These are phyloP conservation scores for Pinna nobilis DNA, from an alignment of 1,140 invertebrate genomes.

Conservation along the genomic window DNA sequence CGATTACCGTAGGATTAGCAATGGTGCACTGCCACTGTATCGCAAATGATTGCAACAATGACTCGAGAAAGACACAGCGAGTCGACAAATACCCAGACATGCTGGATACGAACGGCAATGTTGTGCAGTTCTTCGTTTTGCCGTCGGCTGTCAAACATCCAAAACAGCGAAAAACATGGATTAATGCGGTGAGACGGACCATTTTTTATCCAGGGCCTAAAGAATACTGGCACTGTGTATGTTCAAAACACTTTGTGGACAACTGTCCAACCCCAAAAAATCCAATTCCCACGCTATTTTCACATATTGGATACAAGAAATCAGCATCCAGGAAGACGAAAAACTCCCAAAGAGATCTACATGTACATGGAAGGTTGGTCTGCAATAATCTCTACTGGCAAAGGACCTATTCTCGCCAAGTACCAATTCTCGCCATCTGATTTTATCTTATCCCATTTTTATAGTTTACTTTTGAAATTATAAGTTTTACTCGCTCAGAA, in stretches of 20 bases:
- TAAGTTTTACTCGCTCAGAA: no score
- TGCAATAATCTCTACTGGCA: no score
- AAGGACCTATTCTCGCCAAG: no score
- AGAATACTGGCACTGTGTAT: neutral
- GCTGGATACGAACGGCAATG: neutral
- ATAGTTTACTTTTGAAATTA: no score
- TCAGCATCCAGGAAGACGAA: neutral
- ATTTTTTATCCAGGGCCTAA: neutral
- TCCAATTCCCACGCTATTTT: neutral
- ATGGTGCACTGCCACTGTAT: neutral
- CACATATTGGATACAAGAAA: neutral
- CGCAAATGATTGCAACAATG: neutral
- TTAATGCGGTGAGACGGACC: neutral
- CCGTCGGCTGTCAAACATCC: neutral
- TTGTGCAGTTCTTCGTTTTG: neutral
- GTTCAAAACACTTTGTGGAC: neutral
- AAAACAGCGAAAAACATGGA: neutral
- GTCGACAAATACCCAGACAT: slow-evolving; percentile 1
- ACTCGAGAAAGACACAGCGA: neutral
- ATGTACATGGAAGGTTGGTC: neutral
- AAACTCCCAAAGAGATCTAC: neutral
- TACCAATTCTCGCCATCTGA: no score
- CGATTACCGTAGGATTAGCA: neutral
- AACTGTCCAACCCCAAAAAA: neutral
- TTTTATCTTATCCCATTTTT: no score